Evolutionary conservation across 2,888 invertebrate genomes (phyloP).

Genomic region (Polydrusus tereticollis): DNA sequence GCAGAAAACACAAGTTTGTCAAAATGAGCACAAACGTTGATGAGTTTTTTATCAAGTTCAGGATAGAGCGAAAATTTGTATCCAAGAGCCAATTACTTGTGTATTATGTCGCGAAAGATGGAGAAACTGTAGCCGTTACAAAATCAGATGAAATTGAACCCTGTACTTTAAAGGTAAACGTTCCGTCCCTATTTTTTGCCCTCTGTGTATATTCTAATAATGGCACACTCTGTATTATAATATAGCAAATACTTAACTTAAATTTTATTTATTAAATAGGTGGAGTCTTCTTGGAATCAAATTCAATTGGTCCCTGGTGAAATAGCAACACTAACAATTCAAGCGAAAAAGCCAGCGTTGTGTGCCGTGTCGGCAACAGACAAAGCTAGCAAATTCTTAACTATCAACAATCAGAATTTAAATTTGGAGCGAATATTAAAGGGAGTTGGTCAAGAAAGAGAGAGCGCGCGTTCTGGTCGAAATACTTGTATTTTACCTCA

Average conservation of each 20-base stretch:
- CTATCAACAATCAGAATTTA: conserved; percentile 49
- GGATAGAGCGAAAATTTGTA: conserved; percentile 68
- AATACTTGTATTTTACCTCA: conserved; percentile 55
- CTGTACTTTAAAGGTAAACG: conserved; percentile 66
- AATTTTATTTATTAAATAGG: conserved; percentile 51
- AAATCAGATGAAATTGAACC: conserved; percentile 69
- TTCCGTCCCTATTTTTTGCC: neutral
- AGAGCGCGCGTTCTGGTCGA: conserved; percentile 53
- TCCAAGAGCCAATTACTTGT: conserved; percentile 69
- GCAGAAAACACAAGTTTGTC: conserved; percentile 57
- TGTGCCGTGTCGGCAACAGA: conserved; percentile 74
- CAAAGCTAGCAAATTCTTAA: conserved; percentile 69
- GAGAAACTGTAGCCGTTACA: conserved; percentile 72
- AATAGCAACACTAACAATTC: conserved; percentile 67
- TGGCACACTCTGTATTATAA: too few species aligned
- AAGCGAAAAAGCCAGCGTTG: conserved; percentile 70
- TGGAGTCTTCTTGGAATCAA: conserved; percentile 67
- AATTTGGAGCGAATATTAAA: conserved; percentile 55
- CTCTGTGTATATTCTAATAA: too few species aligned
- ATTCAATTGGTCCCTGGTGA: conserved; percentile 69
- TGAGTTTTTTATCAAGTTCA: conserved; percentile 68
- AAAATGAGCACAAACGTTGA: conserved; percentile 56
- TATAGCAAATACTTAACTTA: too few species aligned
- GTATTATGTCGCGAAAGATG: conserved; percentile 70
- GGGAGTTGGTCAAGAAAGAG: conserved; percentile 55